phyloP scores from a whole-genome alignment of 2,888 invertebrate species.

The Pseudococcus viburni region DNA sequence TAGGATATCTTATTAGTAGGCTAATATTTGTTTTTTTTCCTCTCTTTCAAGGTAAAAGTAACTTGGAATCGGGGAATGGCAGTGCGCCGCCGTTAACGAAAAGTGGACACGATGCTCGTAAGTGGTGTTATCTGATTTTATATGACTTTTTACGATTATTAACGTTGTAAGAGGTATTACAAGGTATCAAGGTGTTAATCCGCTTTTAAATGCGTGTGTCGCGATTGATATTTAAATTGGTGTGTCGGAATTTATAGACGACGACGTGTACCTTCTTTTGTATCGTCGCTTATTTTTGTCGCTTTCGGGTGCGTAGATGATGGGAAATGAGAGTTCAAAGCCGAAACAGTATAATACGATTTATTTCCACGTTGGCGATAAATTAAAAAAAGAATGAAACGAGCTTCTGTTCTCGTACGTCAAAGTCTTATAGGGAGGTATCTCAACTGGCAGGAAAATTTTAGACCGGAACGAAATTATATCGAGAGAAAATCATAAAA shows the following conservation, averaged over 20 bases:
- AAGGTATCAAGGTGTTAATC: constrained; percentile 41
- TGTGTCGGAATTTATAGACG: constrained; percentile 37
- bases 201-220: constrained; percentile 21
- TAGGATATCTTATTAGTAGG: constrained; percentile 17
- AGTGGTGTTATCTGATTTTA: constrained; percentile 46
- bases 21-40: constrained; percentile 48
- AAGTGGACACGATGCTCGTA: constrained; percentile 65
- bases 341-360: background rate
- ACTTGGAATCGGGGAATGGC: constrained; percentile 29
- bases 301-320: background rate
- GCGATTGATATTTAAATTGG: constrained; percentile 53
- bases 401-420: constrained; percentile 7
- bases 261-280: constrained; percentile 33
- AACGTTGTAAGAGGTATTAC: constrained; percentile 48
- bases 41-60: constrained; percentile 57
- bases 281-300: background rate
- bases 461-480: too few species aligned
- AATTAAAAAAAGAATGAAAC: background rate
- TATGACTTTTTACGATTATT: constrained; percentile 47
- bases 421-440: background rate
- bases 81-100: constrained; percentile 57
- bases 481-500: too few species aligned
- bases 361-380: constrained; percentile 22
- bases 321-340: background rate
- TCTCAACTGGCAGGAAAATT: too few species aligned